Evolutionary conservation across 2,797 vertebrate genomes (phyloP).

Genomic region (Rhynchotus rufescens): DNA sequence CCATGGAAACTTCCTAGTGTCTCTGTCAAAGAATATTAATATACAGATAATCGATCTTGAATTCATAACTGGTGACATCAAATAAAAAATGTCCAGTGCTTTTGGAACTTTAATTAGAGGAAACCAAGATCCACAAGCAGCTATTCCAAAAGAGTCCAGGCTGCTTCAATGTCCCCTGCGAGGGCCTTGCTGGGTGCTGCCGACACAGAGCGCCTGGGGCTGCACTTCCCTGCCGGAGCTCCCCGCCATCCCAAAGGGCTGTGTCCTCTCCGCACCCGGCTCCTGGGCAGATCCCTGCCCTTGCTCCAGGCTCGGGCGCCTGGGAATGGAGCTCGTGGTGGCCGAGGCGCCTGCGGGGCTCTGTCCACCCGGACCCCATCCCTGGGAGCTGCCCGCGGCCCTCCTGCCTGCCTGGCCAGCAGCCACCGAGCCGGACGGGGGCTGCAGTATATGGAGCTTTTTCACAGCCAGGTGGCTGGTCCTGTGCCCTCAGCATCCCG

Average conservation of each 20-base stretch:
- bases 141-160: neutral
- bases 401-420: neutral
- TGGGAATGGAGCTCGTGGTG: neutral
- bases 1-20: neutral
- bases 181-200: neutral
- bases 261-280: neutral
- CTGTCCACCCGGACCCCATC: too few species aligned
- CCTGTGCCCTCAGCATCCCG: neutral
- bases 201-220: neutral
- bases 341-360: neutral
- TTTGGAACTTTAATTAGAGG: neutral
- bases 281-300: fast-evolving
- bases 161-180: neutral
- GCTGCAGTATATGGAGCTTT: neutral
- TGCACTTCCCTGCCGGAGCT: neutral
- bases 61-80: neutral
- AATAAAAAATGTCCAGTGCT: neutral
- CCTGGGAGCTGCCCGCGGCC: neutral
- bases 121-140: neutral
- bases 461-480: neutral
- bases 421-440: neutral
- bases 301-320: neutral
- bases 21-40: neutral
- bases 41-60: neutral
- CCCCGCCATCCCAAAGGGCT: neutral